Conservation (phyloP, 2,113 vertebrate genomes). For the Passer domesticus region DNA sequence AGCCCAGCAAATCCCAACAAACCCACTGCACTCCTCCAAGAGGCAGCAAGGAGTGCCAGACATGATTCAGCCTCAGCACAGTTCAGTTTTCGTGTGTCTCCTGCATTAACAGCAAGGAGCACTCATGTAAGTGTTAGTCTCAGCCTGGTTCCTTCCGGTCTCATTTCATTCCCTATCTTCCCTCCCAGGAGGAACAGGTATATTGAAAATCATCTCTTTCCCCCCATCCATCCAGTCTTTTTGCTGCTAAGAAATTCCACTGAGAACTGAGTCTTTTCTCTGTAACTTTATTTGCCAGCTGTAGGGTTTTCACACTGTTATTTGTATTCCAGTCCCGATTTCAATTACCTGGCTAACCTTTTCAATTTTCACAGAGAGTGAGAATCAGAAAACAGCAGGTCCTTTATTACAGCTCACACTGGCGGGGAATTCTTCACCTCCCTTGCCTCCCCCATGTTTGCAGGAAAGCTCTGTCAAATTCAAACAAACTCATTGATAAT, state of each 20-base stretch:
- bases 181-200: neutral
- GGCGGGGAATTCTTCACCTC: neutral
- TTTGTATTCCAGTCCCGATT: slow-evolving; percentile 69
- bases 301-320: neutral
- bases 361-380: slow-evolving; percentile 65
- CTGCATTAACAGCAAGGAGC: neutral
- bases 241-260: neutral
- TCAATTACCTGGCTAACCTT: slow-evolving; percentile 71
- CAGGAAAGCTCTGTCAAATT: slow-evolving; percentile 48
- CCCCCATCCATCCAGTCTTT: neutral
- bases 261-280: neutral
- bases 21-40: neutral
- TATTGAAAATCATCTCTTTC: neutral
- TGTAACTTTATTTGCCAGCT: slow-evolving; percentile 33
- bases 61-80: neutral
- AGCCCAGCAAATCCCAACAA: neutral
- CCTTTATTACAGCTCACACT: slow-evolving; percentile 49
- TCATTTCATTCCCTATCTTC: neutral
- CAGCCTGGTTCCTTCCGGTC: neutral
- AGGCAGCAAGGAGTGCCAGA: neutral
- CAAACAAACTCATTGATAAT: slow-evolving; percentile 55
- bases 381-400: slow-evolving; percentile 52
- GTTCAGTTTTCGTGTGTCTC: neutral
- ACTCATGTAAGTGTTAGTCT: neutral
- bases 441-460: neutral